These are phyloP conservation scores for Notocelia uddmanniana DNA, from an alignment of 2,888 invertebrate species.

Conservation along the genomic window DNA sequence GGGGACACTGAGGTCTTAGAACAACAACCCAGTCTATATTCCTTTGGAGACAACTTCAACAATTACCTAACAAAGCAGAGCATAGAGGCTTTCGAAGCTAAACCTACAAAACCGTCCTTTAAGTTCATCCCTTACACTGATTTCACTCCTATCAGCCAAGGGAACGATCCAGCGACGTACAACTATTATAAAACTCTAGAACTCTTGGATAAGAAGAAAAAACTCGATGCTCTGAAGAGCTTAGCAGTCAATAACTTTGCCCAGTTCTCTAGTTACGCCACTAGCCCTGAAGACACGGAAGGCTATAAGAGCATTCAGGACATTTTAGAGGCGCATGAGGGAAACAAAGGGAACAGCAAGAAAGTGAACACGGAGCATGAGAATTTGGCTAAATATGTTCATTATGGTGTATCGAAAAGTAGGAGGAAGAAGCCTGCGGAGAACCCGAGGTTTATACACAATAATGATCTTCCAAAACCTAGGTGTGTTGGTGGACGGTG, in stretches of 20 bases:
- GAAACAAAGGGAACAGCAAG: conserved; percentile 57
- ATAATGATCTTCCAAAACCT: conserved; percentile 53
- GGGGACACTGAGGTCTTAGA: conserved; percentile 54
- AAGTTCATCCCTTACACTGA: conserved; percentile 69
- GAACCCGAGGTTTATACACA: conserved; percentile 51
- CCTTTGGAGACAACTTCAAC: conserved; percentile 60
- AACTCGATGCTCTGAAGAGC: conserved; percentile 53
- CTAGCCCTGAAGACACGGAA: conserved; percentile 61
- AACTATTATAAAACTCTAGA: conserved; percentile 73
- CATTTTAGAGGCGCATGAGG: conserved; percentile 65
- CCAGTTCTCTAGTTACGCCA: conserved; percentile 52
- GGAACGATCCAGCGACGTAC: conserved; percentile 72
- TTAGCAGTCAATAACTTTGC: conserved; percentile 50
- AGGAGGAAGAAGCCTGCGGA: conserved; percentile 59
- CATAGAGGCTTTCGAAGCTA: conserved; percentile 49
- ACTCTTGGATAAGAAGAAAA: conserved; percentile 59
- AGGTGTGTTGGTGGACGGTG: conserved; percentile 67
- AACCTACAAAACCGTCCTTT: conserved; percentile 57
- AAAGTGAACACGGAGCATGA: conserved; percentile 57
- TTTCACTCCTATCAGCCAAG: conserved; percentile 69
- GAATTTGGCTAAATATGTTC: conserved; percentile 56
- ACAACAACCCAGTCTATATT: conserved; percentile 54
- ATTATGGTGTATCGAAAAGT: conserved; percentile 55
- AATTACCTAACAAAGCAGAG: conserved; percentile 55
- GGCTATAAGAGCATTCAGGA: conserved; percentile 49